These are phyloP conservation scores for Orthonevra nobilis DNA, from an alignment of 2,888 invertebrate genomes.

Conservation along the genomic window DNA sequence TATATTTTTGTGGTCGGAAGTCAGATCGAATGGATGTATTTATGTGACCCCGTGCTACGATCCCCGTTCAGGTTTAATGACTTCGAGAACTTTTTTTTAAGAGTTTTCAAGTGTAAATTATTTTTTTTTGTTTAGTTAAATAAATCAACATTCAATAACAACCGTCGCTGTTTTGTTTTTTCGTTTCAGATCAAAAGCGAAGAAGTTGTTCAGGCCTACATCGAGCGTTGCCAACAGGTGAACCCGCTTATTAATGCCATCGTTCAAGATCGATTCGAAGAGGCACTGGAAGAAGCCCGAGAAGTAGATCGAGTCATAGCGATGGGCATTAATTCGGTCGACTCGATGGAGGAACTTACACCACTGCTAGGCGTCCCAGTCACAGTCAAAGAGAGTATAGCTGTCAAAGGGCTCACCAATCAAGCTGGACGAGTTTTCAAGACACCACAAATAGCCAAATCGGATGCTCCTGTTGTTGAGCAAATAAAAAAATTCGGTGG, in stretches of 20 bases:
- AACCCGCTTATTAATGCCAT: conserved; percentile 90
- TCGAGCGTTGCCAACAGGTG: conserved; percentile 88
- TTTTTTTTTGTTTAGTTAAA: too few relatives aligned
- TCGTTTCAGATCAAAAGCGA: conserved; percentile 87
- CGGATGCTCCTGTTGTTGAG: conserved; percentile 88
- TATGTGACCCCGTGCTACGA: too few relatives aligned
- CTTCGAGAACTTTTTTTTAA: too few relatives aligned
- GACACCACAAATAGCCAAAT: conserved; percentile 83
- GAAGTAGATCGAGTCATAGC: conserved; percentile 86
- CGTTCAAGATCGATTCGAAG: conserved; percentile 88
- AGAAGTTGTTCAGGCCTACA: conserved; percentile 86
- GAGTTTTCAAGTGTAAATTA: too few relatives aligned
- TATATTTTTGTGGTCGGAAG: too few relatives aligned
- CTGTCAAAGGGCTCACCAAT: conserved; percentile 89
- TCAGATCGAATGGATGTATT: too few relatives aligned
- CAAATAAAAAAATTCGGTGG: conserved; percentile 89
- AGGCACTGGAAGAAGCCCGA: conserved; percentile 88
- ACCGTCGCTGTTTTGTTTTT: conserved; percentile 41
- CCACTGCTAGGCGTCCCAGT: conserved; percentile 92
- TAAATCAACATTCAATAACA: too few relatives aligned
- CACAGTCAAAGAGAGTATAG: conserved; percentile 91
- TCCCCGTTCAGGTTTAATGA: too few relatives aligned
- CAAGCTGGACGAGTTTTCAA: conserved; percentile 85
- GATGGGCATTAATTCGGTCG: conserved; percentile 82
- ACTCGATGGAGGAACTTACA: conserved; percentile 84